Percentiles rank a stretch among this genome's conserved stretches.
These are phyloP conservation scores for Phaenicophaeus curvirostris DNA, from an alignment of 2,797 vertebrate species.

Conservation along the genomic window DNA sequence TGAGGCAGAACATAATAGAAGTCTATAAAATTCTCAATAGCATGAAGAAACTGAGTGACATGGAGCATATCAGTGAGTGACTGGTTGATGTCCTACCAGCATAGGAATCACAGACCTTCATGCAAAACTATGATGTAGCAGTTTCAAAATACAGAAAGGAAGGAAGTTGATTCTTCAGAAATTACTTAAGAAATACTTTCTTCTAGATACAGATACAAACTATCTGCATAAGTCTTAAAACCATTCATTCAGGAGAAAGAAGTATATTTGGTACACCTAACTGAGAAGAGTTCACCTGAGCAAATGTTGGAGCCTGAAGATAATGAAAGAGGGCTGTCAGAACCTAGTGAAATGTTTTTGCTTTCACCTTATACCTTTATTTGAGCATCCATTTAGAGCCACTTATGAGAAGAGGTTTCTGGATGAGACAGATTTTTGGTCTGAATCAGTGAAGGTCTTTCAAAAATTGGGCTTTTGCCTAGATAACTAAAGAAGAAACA, in stretches of 20 bases:
- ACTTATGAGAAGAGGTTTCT: neutral
- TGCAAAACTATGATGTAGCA: neutral
- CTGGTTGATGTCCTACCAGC: neutral
- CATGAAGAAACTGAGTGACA: neutral
- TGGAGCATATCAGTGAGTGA: neutral
- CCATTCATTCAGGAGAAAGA: neutral
- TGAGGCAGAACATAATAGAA: neutral
- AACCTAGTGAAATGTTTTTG: neutral
- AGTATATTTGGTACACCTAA: neutral
- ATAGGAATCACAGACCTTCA: neutral
- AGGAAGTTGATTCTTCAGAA: neutral
- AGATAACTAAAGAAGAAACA: neutral
- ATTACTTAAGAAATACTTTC: neutral
- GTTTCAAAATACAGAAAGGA: neutral
- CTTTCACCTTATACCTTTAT: neutral
- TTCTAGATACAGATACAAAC: neutral
- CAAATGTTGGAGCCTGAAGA: neutral
- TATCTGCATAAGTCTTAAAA: neutral
- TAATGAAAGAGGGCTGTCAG: neutral
- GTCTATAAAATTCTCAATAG: neutral
- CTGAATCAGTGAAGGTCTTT: neutral
- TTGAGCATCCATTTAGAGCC: neutral
- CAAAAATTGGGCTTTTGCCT: neutral
- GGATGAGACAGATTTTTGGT: neutral
- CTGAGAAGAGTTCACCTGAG: neutral